Evolutionary conservation across 1,140 invertebrate genomes (phyloP), one percentile per base, ranked within the genome.

Genomic region (Drosophila azteca): DNA sequence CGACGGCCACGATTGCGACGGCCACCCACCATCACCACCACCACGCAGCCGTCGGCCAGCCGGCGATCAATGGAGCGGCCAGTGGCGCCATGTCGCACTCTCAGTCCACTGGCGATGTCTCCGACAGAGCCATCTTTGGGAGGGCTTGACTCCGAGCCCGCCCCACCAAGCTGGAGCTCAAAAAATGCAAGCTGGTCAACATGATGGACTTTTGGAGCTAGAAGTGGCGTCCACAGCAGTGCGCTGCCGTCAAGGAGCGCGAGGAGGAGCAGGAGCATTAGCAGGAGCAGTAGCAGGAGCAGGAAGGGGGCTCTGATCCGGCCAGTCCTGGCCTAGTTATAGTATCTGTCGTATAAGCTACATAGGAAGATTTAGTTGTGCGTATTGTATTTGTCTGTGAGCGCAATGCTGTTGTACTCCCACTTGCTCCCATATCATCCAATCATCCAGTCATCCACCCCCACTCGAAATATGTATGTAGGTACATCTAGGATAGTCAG

Each of bases 61-160:
- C 35, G 35, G 35, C 2, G 35, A 39, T 13, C 35, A 39, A 13
- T 8, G 35, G 35, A 1, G 11, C 35, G 35, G 35, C 35, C 35
- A 39, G 35, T 13, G 35, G 35, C 9, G 71, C 76, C 65, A 93
- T 94, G 72, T 93, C 93, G 3, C 93, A 94, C 82, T 94, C 93
- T 3, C 94, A 94, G 78, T 94, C 93, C 15, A 94, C 94, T 3
- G 94, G 94, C 15, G 93, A 94, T 90, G 94, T 94, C 15, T 91
- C 93, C 49, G 82, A 87, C 62, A 81, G 82, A 29, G 93, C 93
- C 62, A 94, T 94, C 90, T 91, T 94, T 75, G 93, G 93, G 54
- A 90, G 93, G n/a, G 94, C 94, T 93, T 94, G 94, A 94, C 91
- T 88, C 65, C 76, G 84, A 55, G 83, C 89, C n/a, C 63, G 90